phyloP scores from a whole-genome alignment of 2,888 invertebrate species.

The Isotomurus palustris region DNA sequence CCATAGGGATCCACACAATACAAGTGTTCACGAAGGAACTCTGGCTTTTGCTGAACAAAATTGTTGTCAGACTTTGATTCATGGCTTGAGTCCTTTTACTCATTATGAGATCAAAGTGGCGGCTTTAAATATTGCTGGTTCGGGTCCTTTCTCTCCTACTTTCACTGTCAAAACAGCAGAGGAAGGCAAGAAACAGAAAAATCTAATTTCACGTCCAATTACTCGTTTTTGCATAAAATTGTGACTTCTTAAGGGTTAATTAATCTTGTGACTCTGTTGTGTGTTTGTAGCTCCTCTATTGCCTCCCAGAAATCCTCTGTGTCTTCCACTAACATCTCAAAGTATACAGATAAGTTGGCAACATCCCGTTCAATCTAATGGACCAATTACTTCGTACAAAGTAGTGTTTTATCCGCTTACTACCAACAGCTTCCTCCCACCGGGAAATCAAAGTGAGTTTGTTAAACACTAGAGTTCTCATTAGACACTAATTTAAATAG shows the following conservation, averaged over 20 bases:
- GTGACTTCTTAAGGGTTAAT: conserved; percentile 7
- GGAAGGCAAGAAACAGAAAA: conserved; percentile 36
- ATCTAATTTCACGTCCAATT: conserved; percentile 13
- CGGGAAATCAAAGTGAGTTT: conserved; percentile 23
- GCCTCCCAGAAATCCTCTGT: conserved; percentile 36
- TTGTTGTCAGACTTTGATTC: conserved; percentile 41
- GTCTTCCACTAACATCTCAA: conserved; percentile 38
- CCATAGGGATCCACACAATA: conserved; percentile 15
- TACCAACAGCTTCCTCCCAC: too few relatives aligned
- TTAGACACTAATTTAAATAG: conserved; percentile 4
- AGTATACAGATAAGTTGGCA: conserved; percentile 45
- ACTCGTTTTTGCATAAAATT: conserved; percentile 4
- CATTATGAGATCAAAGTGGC: conserved; percentile 41
- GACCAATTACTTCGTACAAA: conserved; percentile 42
- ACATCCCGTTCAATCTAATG: conserved; percentile 38
- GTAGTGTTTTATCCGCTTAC: conserved; percentile 39
- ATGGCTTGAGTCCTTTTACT: conserved; percentile 36
- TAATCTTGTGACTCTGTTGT: conserved; percentile 12
- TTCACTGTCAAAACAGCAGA: conserved; percentile 36
- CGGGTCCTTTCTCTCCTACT: conserved; percentile 33
- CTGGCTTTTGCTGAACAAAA: conserved; percentile 25
- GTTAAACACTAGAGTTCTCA: not conserved
- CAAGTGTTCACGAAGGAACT: too few relatives aligned
- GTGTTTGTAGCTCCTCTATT: conserved; percentile 31
- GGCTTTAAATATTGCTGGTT: conserved; percentile 40